Base-by-base conservation (phyloP, 2,113 vertebrate genomes). In the Prietella phreatophila region DNA sequence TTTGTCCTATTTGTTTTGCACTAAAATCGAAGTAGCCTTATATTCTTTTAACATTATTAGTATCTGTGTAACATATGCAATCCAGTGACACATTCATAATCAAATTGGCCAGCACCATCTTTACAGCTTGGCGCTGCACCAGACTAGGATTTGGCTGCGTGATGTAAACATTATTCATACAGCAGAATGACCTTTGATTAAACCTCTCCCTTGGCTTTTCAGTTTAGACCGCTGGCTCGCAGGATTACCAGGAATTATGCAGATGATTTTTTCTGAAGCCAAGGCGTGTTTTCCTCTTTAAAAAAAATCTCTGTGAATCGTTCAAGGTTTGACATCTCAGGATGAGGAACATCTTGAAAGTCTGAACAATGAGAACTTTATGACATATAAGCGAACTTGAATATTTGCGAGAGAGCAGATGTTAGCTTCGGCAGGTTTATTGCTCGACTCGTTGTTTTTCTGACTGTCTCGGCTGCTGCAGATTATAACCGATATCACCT, bases 241-340 rank as follows among this genome's bases (percentile, higher is more conserved):
- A 88, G 90, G 89, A 90, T 89, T 91, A 89, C 60, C 63, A 85
- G 85, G 90, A 90, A 87, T 91, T 89, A 90, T 89, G 89, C 89
- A 91, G 88, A 91, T 89, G 78, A 55, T 69, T 75, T 87, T 47
- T 47, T 75, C 79, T 81, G 82, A 87, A 90, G 79, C 71, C 89
- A 89, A 84, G 71, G 42, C 33, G 63, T 55, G 65, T 50, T 91
- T 87, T 82, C 56, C 47, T 58, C 86, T 87, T 47, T 60, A 47
- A 27, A 83, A 86, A 42, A 1, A 19, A 83, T 60, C 11, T 22
- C 75, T n/a, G 58, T 27, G 47, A 80, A 53, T 39, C 5, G 42
- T 11, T 80, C 60, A 73, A 13, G 13, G 33, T 84, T 84, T 81
- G 65, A 65, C 71, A 63, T 71, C 78, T 82, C 65, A 47, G 60